A percentile compares a stretch with the other conserved stretches of the same genome.
Conservation (phyloP, 1,140 invertebrate genomes). For the Drosophila leontia region DNA sequence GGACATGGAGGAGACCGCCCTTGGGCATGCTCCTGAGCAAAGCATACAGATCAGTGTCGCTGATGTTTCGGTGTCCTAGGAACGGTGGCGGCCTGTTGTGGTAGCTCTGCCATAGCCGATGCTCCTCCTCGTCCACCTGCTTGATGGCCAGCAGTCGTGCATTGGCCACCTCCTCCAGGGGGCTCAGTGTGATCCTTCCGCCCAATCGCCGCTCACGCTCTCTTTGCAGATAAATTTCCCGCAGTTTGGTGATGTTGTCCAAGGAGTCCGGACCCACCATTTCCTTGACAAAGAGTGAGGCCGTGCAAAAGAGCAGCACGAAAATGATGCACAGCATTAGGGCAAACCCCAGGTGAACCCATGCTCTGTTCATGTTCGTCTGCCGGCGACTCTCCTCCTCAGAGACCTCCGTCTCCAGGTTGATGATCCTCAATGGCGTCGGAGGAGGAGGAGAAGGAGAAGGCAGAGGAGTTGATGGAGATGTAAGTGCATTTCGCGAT, state of each 20-base stretch:
- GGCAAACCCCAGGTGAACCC: slow-evolving; percentile 10
- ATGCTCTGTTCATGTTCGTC: not conserved
- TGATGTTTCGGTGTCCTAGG: slow-evolving; percentile 87
- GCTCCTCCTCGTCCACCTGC: slow-evolving; percentile 33
- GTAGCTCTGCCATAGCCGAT: slow-evolving; percentile 46
- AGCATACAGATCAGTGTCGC: slow-evolving; percentile 88
- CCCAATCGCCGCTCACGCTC: slow-evolving; percentile 52
- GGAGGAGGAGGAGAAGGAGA: not conserved
- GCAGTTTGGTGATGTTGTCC: slow-evolving; percentile 19
- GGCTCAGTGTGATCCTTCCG: slow-evolving; percentile 22
- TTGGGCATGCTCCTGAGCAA: slow-evolving; percentile 89
- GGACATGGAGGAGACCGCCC: slow-evolving; percentile 90
- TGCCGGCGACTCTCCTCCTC: slow-evolving; percentile 15
- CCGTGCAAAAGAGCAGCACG: slow-evolving; percentile 41
- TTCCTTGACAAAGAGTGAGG: slow-evolving; percentile 9
- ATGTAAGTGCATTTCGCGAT: not conserved
- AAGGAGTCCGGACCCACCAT: not conserved
- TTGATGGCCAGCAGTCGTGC: slow-evolving; percentile 37
- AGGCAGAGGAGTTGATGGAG: too few species aligned
- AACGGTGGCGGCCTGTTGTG: slow-evolving; percentile 86
- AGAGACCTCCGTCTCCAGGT: slow-evolving; percentile 1
- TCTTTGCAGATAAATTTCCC: not conserved
- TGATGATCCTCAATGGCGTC: not conserved
- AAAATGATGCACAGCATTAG: slow-evolving; percentile 27
- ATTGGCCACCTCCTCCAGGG: slow-evolving; percentile 53